phyloP scores from a whole-genome alignment of 2,888 invertebrate genomes.

The Xanthia icteritia region DNA sequence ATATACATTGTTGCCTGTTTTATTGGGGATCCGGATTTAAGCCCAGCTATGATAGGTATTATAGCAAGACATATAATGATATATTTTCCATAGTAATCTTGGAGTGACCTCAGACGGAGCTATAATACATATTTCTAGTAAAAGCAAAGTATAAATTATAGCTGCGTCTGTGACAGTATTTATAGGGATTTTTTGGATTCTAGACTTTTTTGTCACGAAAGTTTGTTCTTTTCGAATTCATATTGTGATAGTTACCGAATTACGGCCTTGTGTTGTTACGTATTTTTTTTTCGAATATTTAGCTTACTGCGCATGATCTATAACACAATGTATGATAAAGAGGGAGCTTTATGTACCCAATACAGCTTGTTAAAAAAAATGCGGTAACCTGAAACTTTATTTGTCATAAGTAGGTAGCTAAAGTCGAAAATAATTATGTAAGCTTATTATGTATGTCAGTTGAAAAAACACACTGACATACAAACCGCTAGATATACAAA shows the following conservation, averaged over 20 bases:
- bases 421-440: not conserved
- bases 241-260: conserved; percentile 3
- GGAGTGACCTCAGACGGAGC: too few relatives aligned
- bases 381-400: not conserved
- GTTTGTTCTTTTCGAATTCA: conserved; percentile 14
- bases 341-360: not conserved
- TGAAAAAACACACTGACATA: not conserved
- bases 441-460: too few relatives aligned
- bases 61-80: too few relatives aligned
- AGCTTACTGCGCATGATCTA: not conserved
- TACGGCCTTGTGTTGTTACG: not conserved
- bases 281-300: not conserved
- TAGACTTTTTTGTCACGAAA: conserved; percentile 28
- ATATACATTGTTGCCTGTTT: conserved; percentile 59
- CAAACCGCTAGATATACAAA: not conserved
- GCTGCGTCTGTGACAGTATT: too few relatives aligned
- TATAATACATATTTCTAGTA: too few relatives aligned
- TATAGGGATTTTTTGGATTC: too few relatives aligned
- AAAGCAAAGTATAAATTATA: too few relatives aligned
- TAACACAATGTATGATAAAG: not conserved
- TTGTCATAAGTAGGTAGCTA: not conserved
- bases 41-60: too few relatives aligned
- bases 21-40: conserved; percentile 56
- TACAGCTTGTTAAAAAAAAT: not conserved
- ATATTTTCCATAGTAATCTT: too few relatives aligned